Percentiles rank a stretch among this genome's conserved stretches.
phyloP scores from a whole-genome alignment of 53 echinoderm and acorn worm genomes.

The Echinometra lucunter region DNA sequence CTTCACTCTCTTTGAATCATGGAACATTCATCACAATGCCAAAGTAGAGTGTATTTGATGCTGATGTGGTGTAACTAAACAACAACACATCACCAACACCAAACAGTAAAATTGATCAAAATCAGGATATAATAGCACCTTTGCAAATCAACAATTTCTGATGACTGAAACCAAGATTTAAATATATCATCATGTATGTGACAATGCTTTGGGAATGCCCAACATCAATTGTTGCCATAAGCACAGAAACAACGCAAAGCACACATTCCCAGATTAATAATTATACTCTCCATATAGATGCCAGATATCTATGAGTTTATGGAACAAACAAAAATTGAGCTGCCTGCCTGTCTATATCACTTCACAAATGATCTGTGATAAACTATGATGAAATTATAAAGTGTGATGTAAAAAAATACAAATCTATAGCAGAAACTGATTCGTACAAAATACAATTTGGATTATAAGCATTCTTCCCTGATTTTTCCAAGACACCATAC shows the following conservation, averaged over 20 bases:
- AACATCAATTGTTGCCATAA: not conserved
- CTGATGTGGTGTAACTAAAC: not conserved
- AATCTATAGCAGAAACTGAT: not conserved
- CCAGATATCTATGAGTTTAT: not conserved
- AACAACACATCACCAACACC: not conserved
- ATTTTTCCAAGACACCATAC: constrained; percentile 24
- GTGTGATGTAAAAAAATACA: constrained; percentile 8
- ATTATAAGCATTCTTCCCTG: constrained; percentile 14
- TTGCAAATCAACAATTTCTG: not conserved
- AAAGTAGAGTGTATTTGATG: not conserved
- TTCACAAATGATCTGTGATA: not conserved
- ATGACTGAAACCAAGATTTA: not conserved
- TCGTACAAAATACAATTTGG: not conserved
- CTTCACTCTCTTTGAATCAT: no score
- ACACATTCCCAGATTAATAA: not conserved
- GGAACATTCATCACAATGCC: not conserved
- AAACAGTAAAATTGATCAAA: not conserved
- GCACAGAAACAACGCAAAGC: not conserved
- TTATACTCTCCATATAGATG: not conserved
- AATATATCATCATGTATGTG: not conserved
- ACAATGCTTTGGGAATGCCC: not conserved
- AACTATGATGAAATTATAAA: not conserved
- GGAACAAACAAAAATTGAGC: not conserved
- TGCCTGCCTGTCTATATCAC: not conserved
- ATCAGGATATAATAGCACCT: not conserved